Conservation (phyloP, 2,113 vertebrate species). For the Asarcornis scutulata region DNA sequence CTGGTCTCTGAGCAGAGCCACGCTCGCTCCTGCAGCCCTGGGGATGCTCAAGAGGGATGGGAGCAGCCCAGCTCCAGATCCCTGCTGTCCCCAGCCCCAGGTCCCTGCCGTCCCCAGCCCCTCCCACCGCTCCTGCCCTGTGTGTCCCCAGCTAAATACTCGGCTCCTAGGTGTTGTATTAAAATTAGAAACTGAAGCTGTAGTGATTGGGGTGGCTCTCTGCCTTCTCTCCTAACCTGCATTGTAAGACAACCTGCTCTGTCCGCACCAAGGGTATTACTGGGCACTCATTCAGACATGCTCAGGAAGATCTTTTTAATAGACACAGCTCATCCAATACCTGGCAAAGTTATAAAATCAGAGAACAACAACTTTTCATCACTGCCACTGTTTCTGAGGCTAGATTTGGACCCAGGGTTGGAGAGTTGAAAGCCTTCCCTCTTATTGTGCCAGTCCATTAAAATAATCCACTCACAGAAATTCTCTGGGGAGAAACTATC, state of each 20-base stretch:
- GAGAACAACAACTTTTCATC: neutral
- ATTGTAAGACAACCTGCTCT: neutral
- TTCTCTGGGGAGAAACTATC: neutral
- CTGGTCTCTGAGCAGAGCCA: neutral
- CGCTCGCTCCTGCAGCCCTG: neutral
- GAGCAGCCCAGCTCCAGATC: neutral
- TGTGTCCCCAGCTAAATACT: neutral
- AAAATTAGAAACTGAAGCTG: neutral
- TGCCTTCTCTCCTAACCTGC: neutral
- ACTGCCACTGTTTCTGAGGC: neutral
- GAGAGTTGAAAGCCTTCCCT: neutral
- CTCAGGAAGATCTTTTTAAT: neutral
- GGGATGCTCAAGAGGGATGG: neutral
- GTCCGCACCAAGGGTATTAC: neutral
- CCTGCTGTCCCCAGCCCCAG: rapidly evolving
- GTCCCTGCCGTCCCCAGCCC: rapidly evolving
- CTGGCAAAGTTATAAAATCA: neutral
- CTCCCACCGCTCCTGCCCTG: neutral
- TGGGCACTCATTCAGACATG: rapidly evolving
- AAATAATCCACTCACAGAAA: neutral
- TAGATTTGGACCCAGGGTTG: neutral
- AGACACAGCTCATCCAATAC: too few relatives aligned
- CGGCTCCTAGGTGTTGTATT: neutral
- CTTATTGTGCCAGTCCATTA: neutral
- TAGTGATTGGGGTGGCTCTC: rapidly evolving